Conservation (phyloP, 2,113 vertebrate species). For the Zingel zingel region DNA sequence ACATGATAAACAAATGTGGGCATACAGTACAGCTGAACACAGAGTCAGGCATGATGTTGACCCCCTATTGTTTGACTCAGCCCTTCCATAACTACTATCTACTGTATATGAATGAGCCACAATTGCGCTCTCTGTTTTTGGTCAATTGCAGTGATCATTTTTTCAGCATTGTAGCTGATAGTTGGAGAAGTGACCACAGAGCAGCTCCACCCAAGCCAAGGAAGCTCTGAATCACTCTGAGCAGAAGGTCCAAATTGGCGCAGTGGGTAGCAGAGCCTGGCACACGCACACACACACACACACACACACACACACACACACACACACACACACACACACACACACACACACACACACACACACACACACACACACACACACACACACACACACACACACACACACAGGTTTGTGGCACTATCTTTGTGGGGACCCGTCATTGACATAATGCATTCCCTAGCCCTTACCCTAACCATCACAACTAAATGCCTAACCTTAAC, state of each 20-base stretch:
- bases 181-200: conserved; percentile 68
- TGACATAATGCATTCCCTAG: too few species aligned
- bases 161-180: conserved; percentile 49
- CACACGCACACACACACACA: conserved; percentile 19
- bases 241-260: conserved; percentile 66
- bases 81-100: conserved; percentile 32
- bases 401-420: too few species aligned
- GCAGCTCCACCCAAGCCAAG: conserved; percentile 71
- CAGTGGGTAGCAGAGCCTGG: conserved; percentile 44
- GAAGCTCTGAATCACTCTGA: conserved; percentile 81
- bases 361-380: not conserved
- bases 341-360: too few species aligned
- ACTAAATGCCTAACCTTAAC: too few species aligned
- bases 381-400: too few species aligned
- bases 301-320: conserved; percentile 34
- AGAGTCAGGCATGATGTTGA: not conserved
- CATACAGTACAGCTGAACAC: not conserved
- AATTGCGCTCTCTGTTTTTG: conserved; percentile 13
- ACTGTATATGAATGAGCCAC: conserved; percentile 34
- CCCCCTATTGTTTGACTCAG: conserved; percentile 14
- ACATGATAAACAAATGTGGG: conserved; percentile 14
- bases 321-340: conserved; percentile 31
- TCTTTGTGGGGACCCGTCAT: too few species aligned
- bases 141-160: conserved; percentile 52
- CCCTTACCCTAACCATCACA: too few species aligned